Evolutionary conservation across 2,113 vertebrate genomes (phyloP), one percentile per base, ranked within the genome.

Genomic region (Mastomys coucha): DNA sequence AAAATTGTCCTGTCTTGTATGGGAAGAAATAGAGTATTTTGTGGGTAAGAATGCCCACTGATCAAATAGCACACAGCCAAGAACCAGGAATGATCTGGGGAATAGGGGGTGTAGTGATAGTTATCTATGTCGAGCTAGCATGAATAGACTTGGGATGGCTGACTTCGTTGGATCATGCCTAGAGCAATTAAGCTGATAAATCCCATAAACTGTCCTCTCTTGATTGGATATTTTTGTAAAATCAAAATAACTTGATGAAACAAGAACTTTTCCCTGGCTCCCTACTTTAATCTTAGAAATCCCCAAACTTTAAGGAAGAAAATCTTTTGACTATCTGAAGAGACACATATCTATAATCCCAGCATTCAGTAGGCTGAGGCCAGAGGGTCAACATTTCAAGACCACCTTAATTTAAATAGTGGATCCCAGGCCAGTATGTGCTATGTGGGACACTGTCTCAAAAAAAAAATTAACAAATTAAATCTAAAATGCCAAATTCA

Each of bases 251-350:
- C 42, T 87, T 28, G 9, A 75, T 51, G 51, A 95, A 81, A 77
- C 88, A 69, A 75, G 12, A 65, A 22, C 65, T 3, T 2, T 9
- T 91, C 51, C 12, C 42, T 91, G 69, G 24, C 51, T 90, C 77
- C 24, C 56, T 73, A 19, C 31, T n/a, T 93, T 95, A 91, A 70
- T 49, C 14, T 10, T 65, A 90, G 26, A 96, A 93, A 76, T 91
- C 36, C 53, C 5, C 5, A 96, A 92, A 53, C 26, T 58, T 94
- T 67, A 14, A 91, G 69, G 75, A 88, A 92, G 17, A 94, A 89
- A 92, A 45, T 8, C 12, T 49, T 94, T 77, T 42, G 2, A 13
- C 63, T 88, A 89, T 81, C 7, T 9, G 42, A 91, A 88, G 9
- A 73, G 8, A 4, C 14, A 31, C 69, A 53, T 20, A 24, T 19